A percentile compares a stretch with the other conserved stretches of the same genome.
Conservation (phyloP, 37 sponge, comb jelly and placozoan genomes). For the Spongilla lacustris region DNA sequence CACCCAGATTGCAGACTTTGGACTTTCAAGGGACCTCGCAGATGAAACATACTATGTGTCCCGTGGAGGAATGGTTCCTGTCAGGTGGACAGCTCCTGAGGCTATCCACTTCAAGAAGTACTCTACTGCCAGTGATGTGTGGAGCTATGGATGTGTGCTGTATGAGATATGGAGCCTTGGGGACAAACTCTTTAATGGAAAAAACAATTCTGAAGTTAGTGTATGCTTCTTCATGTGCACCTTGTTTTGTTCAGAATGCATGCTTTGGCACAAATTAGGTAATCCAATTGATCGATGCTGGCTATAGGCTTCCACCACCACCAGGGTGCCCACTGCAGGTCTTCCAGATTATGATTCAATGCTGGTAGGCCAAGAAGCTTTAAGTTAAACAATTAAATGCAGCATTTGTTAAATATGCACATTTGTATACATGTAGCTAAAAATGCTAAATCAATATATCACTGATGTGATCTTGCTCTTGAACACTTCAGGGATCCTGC, state of each 20-base stretch:
- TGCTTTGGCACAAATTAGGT: neutral
- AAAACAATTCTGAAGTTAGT: neutral
- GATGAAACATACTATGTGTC: neutral
- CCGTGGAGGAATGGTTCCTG: neutral
- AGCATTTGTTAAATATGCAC: no score
- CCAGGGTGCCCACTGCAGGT: neutral
- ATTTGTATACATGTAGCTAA: no score
- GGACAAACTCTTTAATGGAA: neutral
- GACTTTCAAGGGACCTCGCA: neutral
- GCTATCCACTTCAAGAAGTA: neutral
- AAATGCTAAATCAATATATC: no score
- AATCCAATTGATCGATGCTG: neutral
- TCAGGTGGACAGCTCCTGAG: neutral
- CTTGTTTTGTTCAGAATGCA: no score
- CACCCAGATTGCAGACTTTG: neutral
- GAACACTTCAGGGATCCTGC: no score
- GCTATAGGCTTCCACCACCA: neutral
- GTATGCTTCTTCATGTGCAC: neutral
- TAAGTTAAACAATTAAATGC: no score
- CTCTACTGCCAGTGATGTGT: neutral
- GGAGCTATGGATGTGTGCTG: neutral
- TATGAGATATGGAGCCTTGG: neutral
- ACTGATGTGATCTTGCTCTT: no score
- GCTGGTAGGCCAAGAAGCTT: neutral
- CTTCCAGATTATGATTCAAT: neutral